Conservation (phyloP, 2,888 invertebrate species). For the Drosophila kanekoi region DNA sequence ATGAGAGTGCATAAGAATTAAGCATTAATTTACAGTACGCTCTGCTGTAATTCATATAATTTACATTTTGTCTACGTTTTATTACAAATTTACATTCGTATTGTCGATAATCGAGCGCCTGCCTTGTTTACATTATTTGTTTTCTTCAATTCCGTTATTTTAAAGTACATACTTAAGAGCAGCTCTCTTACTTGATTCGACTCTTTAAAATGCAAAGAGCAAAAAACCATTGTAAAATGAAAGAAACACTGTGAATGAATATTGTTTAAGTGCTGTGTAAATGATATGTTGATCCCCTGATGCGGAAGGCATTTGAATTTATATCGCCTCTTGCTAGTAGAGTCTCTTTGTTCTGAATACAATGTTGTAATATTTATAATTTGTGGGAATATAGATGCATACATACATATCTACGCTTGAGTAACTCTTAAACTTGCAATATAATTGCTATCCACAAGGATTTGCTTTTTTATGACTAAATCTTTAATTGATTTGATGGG, state of each 20-base stretch:
- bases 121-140: conserved; percentile 30
- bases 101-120: conserved; percentile 20
- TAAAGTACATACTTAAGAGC: conserved; percentile 21
- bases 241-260: conserved; percentile 31
- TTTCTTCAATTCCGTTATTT: conserved; percentile 31
- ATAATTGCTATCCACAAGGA: conserved; percentile 9
- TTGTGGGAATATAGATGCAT: conserved; percentile 23
- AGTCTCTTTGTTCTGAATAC: conserved; percentile 18
- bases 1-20: not conserved
- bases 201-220: conserved; percentile 40
- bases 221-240: not conserved
- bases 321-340: conserved; percentile 12
- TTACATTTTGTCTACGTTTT: conserved; percentile 34
- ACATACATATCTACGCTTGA: conserved; percentile 19
- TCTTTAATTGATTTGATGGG: conserved; percentile 29
- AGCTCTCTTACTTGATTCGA: not conserved
- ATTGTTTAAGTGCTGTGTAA: conserved; percentile 23
- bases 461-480: not conserved
- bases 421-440: conserved; percentile 10
- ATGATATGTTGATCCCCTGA: conserved; percentile 30
- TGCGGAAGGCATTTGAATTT: conserved; percentile 46
- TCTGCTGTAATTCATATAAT: conserved; percentile 10
- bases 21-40: conserved; percentile 15
- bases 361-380: conserved; percentile 21
- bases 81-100: conserved; percentile 21